These are phyloP conservation scores for Scolopax rusticola DNA, from an alignment of 2,797 vertebrate genomes.

Conservation along the genomic window DNA sequence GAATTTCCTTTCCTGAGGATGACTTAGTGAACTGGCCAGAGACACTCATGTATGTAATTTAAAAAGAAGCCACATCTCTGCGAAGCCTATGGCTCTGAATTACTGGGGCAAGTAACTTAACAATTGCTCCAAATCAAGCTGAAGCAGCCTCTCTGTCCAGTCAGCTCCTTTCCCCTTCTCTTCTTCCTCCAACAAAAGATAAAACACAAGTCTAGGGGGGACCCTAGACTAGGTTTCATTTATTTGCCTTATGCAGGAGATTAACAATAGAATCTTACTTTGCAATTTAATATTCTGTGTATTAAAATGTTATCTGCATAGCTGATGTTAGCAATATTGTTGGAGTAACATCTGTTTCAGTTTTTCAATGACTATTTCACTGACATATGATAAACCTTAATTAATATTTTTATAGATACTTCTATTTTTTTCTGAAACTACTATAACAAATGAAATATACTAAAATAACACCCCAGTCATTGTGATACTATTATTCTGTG, in stretches of 20 bases:
- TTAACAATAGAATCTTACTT: neutral
- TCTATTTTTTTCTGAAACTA: neutral
- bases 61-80: neutral
- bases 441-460: neutral
- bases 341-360: neutral
- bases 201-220: neutral
- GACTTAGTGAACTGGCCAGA: neutral
- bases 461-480: neutral
- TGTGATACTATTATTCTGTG: neutral
- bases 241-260: neutral
- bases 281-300: neutral
- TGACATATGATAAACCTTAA: neutral
- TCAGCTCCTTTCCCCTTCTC: neutral
- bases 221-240: neutral
- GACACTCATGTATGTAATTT: neutral
- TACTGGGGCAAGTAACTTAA: neutral
- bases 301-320: neutral
- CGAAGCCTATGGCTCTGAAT: neutral
- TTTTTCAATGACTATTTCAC: neutral
- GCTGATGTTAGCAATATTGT: neutral
- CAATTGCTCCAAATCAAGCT: neutral
- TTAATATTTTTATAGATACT: neutral
- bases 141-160: neutral
- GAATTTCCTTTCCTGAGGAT: neutral
- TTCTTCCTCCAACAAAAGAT: neutral